These are phyloP conservation scores for Apteryx mantelli DNA, from an alignment of 2,113 vertebrate species.

Conservation along the genomic window DNA sequence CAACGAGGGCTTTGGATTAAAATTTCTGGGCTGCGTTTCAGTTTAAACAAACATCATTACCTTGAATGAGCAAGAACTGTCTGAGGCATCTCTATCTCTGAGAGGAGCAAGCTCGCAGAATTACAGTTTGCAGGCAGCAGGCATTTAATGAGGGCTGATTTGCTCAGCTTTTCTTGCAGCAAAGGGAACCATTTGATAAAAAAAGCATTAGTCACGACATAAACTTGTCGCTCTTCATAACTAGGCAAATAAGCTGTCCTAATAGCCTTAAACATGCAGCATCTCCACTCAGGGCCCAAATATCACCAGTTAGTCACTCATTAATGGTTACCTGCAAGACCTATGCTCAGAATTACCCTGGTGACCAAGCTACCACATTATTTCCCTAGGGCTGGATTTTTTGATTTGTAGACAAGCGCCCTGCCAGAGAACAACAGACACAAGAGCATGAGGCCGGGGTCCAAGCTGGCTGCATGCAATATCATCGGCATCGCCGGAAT, in stretches of 20 bases:
- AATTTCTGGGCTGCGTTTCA: neutral
- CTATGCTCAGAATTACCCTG: neutral
- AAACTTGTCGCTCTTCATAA: slow-evolving; percentile 14
- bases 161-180: neutral
- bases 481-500: neutral
- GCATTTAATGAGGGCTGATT: slow-evolving; percentile 50
- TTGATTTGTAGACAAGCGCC: neutral
- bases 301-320: slow-evolving; percentile 60
- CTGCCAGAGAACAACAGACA: neutral
- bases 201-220: slow-evolving; percentile 62
- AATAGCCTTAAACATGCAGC: slow-evolving; percentile 57
- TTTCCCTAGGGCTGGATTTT: neutral
- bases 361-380: neutral
- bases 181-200: slow-evolving; percentile 13
- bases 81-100: neutral
- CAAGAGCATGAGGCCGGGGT: neutral
- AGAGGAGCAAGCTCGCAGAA: neutral
- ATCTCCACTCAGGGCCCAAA: slow-evolving; percentile 29
- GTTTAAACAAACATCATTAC: neutral
- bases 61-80: neutral
- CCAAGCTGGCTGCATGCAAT: neutral
- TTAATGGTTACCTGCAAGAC: slow-evolving; percentile 55
- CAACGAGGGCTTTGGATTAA: neutral
- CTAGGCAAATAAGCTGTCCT: slow-evolving; percentile 41
- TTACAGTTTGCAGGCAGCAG: neutral